Evolutionary conservation across 2,113 vertebrate species (phyloP).

Genomic region (Sapayoa aenigma): DNA sequence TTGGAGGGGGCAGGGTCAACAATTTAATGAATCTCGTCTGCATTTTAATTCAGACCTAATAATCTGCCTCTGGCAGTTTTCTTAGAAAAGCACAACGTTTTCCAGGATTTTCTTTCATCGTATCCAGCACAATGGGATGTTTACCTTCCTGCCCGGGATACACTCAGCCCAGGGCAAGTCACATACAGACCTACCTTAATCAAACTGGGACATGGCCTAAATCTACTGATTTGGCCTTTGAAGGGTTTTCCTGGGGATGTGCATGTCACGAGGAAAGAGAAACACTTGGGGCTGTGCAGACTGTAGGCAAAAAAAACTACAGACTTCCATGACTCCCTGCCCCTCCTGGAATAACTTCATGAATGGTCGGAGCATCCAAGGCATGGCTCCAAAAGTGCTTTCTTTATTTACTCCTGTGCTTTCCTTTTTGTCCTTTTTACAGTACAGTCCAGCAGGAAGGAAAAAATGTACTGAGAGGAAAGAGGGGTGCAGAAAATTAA

Average conservation of each 20-base stretch:
- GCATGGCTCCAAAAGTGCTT: neutral
- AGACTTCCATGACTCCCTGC: neutral
- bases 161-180: neutral
- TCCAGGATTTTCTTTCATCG: constrained; percentile 62
- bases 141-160: constrained; percentile 48
- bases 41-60: constrained; percentile 80
- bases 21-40: constrained; percentile 81
- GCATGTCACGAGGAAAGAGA: neutral
- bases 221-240: neutral
- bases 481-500: neutral
- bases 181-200: neutral
- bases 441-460: neutral
- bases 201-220: neutral
- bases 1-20: constrained; percentile 76
- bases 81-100: constrained; percentile 53
- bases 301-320: neutral
- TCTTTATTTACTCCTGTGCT: neutral
- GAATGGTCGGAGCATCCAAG: neutral
- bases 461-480: neutral
- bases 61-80: constrained; percentile 75
- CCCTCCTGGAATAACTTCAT: neutral
- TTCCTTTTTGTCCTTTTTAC: neutral
- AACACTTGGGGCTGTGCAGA: neutral
- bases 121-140: constrained; percentile 56
- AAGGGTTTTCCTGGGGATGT: neutral